Evolutionary conservation across 1,140 invertebrate species (phyloP), one percentile per base, ranked within the genome.

Genomic region (Piezodorus guildinii): DNA sequence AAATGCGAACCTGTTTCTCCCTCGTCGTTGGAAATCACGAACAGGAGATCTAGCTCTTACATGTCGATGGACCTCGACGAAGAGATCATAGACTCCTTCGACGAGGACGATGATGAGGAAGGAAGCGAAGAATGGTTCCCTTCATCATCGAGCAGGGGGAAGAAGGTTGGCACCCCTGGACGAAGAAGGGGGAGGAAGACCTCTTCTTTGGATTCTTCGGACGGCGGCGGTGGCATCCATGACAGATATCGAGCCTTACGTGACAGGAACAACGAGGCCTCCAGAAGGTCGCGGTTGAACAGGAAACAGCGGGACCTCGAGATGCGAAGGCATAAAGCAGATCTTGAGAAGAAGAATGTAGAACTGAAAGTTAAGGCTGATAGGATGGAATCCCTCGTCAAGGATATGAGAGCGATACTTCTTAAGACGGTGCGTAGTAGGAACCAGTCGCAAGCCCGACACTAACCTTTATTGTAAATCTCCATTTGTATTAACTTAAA

Each of bases 251-350:
- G 82, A 21, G 82, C 85, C 69, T 76, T 84, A 16, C 75, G 86
- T 16, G 83, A 85, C 66, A 85, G 85, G 68, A 88, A 88, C 72
- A 88, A 88, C 71, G 85, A 87, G 72, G 85, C 86, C 9, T 87
- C 85, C 15, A 78, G 85, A 69, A 79, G 80, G 67, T 87, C 85
- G 0, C 75, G 86, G 63, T 80, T 83, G 74, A 86, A 86, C 64
- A 81, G 85, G 62, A 87, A 87, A 72, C 75, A 78, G 8, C 84
- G 84, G 67, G 85, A 87, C 67, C 69, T 66, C 2, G 76, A 79
- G 60, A 76, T 79, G 73, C 46, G 68, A 5, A 34, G 52, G 0
- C 71, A 69, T 58, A 73, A 74, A 0, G 63, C 69, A 6, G 65
- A 74, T 16, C 64, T 80, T 23, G 77, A 79, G 61, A 72, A 70